Evolutionary conservation across 2,888 invertebrate species (phyloP), one percentile per base, ranked within the genome.

Genomic region (Rhynchonema sp.): DNA sequence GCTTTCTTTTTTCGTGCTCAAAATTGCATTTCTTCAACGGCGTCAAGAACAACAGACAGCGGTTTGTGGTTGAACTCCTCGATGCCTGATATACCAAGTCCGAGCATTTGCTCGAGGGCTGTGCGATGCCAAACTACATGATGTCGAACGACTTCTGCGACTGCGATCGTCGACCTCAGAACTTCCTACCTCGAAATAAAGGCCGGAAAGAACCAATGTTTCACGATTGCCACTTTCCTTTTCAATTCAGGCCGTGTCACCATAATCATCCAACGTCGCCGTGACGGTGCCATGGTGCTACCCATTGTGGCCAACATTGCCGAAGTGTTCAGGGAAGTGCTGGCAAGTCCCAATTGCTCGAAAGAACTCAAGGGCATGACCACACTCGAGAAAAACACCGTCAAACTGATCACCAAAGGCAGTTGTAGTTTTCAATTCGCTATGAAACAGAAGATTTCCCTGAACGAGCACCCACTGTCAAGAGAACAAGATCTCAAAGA

Each of bases 391-490:
- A 64, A 66, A 27, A 65, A 67, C 55, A 63, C 64, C 23, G 59
- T 62, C 20, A 29, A 38, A 20, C 29, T 62, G 53, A 1, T 23
- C n/a, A 56, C 60, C 26, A 57, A 60, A 26, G 62, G 62, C 25
- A 26, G 22, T 1, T 58, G 58, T 27, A 54, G 38, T 23, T 62
- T 60, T 55, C 59, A 62, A 46, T 62, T 62, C 59, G 71, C 71
- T 9, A 66, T 70, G 66, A 72, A 72, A 60, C 71, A 71, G 58
- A 60, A 66, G 56, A 69, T 71, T 46, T 70, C 68, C 46, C 61
- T 71, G 57, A 68, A 67, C 49, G 71, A 71, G 57, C 57, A 62
- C 3, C 54, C 54, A 20, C 3, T 54, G 38, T 38, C 38, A n/a
- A n/a, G n/a, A n/a, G n/a, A n/a, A n/a, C n/a, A n/a, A n/a, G n/a